A percentile compares a stretch with the other conserved stretches of the same genome.
These are phyloP conservation scores for Epinephelus coioides DNA, from an alignment of 2,797 vertebrate genomes.

Conservation along the genomic window DNA sequence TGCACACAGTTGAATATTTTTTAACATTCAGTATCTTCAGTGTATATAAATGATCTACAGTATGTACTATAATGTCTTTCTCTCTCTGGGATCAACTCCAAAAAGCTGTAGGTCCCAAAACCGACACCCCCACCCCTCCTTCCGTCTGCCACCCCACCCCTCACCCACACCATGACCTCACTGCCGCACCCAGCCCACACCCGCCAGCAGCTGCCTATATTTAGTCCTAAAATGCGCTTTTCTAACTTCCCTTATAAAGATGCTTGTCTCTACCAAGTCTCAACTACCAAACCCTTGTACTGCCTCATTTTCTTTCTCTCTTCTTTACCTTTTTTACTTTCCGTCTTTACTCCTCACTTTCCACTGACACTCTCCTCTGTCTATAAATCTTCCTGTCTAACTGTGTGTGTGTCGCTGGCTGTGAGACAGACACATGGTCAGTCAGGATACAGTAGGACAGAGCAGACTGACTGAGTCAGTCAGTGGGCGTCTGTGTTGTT, in stretches of 20 bases:
- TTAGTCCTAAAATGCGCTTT: conserved; percentile 70
- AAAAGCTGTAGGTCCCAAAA: conserved; percentile 49
- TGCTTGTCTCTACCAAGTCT: conserved; percentile 21
- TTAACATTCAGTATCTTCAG: neutral
- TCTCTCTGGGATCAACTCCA: conserved; percentile 59
- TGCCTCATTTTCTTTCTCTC: neutral
- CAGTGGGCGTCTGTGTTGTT: conserved; percentile 83
- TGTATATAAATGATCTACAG: neutral
- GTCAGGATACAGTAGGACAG: conserved; percentile 54
- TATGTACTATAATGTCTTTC: conserved; percentile 16
- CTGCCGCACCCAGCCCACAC: conserved; percentile 75
- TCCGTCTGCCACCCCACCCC: conserved; percentile 41
- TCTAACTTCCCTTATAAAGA: conserved; percentile 59
- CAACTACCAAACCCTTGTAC: conserved; percentile 1
- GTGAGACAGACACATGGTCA: conserved; percentile 39
- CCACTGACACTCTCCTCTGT: conserved; percentile 17
- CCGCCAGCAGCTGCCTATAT: conserved; percentile 73
- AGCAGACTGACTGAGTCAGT: conserved; percentile 86
- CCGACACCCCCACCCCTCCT: conserved; percentile 50
- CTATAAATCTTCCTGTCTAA: neutral
- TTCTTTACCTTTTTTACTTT: neutral
- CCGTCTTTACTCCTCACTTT: neutral
- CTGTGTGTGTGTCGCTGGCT: neutral
- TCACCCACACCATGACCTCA: conserved; percentile 79
- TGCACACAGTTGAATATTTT: neutral